These are phyloP conservation scores for Lagopus leucura DNA, from an alignment of 2,113 vertebrate genomes.

Conservation along the genomic window DNA sequence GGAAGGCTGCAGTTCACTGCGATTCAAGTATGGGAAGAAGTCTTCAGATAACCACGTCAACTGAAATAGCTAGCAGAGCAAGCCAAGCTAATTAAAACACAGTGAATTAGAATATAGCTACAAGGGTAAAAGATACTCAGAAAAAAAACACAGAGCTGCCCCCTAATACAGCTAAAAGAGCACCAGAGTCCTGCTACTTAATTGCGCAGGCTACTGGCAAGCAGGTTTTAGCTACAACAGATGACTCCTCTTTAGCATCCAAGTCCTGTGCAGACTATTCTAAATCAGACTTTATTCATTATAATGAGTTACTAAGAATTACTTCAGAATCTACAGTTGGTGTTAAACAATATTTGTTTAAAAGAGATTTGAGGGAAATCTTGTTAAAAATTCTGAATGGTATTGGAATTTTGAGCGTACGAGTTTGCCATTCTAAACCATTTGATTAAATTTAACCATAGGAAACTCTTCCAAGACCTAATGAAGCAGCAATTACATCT, in stretches of 20 bases:
- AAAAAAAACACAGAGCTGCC: slow-evolving; percentile 42
- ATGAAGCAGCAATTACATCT: slow-evolving; percentile 88
- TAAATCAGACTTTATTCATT: slow-evolving; percentile 63
- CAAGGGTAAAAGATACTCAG: background rate
- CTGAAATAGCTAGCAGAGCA: background rate
- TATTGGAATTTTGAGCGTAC: slow-evolving; percentile 76
- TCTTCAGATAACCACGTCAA: slow-evolving; percentile 33
- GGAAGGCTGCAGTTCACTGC: background rate
- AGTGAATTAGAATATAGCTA: slow-evolving; percentile 47
- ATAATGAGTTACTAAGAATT: slow-evolving; percentile 40
- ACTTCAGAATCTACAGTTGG: slow-evolving; percentile 60
- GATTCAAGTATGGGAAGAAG: background rate
- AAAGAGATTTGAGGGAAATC: slow-evolving; percentile 68
- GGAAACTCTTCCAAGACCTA: slow-evolving; percentile 85
- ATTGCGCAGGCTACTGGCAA: slow-evolving; percentile 68
- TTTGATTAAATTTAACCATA: slow-evolving; percentile 89
- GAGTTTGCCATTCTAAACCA: slow-evolving; percentile 82
- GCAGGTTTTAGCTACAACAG: slow-evolving; percentile 64
- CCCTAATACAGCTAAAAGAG: slow-evolving; percentile 59
- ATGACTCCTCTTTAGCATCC: slow-evolving; percentile 63
- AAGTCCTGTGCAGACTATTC: slow-evolving; percentile 21
- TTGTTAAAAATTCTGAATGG: slow-evolving; percentile 71
- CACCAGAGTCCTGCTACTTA: slow-evolving; percentile 62
- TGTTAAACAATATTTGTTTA: slow-evolving; percentile 64
- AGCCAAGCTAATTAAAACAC: slow-evolving; percentile 61